phyloP scores from a whole-genome alignment of 2,113 vertebrate genomes.

The Corythornis vintsioides region DNA sequence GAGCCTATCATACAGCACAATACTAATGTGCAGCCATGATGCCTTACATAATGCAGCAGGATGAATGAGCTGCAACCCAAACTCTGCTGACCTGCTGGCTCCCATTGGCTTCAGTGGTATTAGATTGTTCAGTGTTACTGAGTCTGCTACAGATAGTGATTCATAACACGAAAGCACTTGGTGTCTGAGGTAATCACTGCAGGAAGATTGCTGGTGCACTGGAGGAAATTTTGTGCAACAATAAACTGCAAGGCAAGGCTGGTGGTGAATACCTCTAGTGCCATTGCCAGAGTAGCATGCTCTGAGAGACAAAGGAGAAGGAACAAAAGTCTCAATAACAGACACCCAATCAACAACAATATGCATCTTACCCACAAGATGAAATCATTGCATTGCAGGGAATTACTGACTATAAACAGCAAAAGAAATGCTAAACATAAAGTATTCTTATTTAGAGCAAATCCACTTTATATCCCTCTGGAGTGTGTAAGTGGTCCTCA shows the following conservation, averaged over 20 bases:
- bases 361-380: not conserved
- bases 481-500: not conserved
- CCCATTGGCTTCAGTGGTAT: not conserved
- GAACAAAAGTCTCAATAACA: not conserved
- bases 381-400: not conserved
- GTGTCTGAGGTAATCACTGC: fast-evolving
- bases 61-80: not conserved
- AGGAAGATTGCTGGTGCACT: slow-evolving; percentile 16
- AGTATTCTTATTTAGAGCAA: not conserved
- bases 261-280: not conserved
- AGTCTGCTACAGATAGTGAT: not conserved
- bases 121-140: not conserved
- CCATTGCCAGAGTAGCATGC: fast-evolving
- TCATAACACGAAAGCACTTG: not conserved
- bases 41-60: not conserved
- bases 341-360: not conserved
- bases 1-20: not conserved
- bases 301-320: not conserved
- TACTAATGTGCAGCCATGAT: not conserved
- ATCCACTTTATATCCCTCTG: not conserved
- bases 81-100: not conserved
- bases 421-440: not conserved
- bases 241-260: not conserved
- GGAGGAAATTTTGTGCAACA: not conserved
- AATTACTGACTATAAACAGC: not conserved